These are phyloP conservation scores for Zosterops lateralis DNA, from an alignment of 2,113 vertebrate species.

Conservation along the genomic window DNA sequence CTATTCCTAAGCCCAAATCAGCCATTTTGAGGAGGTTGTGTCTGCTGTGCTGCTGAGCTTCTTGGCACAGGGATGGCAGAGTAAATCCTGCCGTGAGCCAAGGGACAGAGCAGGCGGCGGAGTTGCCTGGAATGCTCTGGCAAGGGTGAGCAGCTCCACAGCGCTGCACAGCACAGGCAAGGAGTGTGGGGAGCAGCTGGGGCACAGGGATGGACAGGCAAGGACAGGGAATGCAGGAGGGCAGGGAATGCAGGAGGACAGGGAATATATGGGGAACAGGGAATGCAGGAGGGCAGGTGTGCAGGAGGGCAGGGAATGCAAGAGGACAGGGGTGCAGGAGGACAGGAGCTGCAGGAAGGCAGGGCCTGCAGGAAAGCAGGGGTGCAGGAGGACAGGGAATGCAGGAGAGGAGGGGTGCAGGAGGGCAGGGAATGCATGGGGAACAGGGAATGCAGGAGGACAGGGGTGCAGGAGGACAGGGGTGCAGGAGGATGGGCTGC, in stretches of 20 bases:
- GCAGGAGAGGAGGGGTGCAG: neutral
- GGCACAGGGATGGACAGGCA: neutral
- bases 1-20: neutral
- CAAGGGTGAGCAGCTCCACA: neutral
- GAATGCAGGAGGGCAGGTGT: neutral
- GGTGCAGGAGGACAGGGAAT: too few relatives aligned
- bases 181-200: neutral
- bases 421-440: neutral
- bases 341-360: too few relatives aligned
- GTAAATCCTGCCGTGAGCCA: neutral
- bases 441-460: too few relatives aligned
- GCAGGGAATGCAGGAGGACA: too few relatives aligned
- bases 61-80: conserved; percentile 3
- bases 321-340: too few relatives aligned
- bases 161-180: neutral
- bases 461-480: neutral
- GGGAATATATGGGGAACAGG: too few relatives aligned
- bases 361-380: too few relatives aligned
- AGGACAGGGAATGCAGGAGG: too few relatives aligned
- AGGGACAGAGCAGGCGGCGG: neutral
- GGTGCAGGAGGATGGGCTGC: neutral
- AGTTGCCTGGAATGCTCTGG: neutral
- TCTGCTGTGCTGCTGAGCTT: neutral
- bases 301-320: neutral
- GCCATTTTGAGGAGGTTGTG: neutral